Base-by-base conservation (phyloP, 2,113 vertebrate species). In the Strigops habroptila region DNA sequence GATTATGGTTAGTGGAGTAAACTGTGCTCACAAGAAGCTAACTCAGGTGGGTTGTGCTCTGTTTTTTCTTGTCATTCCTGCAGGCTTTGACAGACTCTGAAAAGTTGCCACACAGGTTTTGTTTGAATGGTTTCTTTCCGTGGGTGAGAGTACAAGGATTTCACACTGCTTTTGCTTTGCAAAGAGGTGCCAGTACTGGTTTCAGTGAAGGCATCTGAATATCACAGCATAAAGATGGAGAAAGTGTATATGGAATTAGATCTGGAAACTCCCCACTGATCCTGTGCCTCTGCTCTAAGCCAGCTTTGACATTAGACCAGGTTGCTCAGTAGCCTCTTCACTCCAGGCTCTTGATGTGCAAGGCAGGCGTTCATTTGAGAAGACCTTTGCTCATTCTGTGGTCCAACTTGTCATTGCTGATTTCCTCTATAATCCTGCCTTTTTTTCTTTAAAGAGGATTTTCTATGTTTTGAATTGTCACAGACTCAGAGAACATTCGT, bases 1-100 rank as follows among this genome's bases (percentile, higher is more conserved):
- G 97, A 75, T 98, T 63, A 67, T 93, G 18, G 9, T 98, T 68
- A 95, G 98, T 27, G 98, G 98, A 27, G 79, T 98, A 44, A 98
- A 96, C n/a, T 98, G 98, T 37, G 84, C 67, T 39, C 9, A 51
- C 31, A 92, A 84, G 88, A 92, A 92, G 18, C 67, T 98, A 2
- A 6, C 91, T 43, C 84, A 96, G 97, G 98, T 98, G 68, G 70
- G 88, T 83, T 2, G 0, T 4, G 1, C 18, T 63, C 25, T 60
- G 14, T 17, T 59, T 55, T n/a, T 31, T 33, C 8, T 7, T 33
- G 9, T 25, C 18, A 6, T 24, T 49, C 19, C 55, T 46, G 25
- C 5, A 6, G 25, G 28, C 14, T 64, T 31, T 67, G 28, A 12
- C 3, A 6, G 22, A 35, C 6, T 43, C 11, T 3, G 37, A 24